Evolutionary conservation across 2,888 invertebrate species (phyloP), one percentile per base, ranked within the genome.

Genomic region (Athalia cordata): DNA sequence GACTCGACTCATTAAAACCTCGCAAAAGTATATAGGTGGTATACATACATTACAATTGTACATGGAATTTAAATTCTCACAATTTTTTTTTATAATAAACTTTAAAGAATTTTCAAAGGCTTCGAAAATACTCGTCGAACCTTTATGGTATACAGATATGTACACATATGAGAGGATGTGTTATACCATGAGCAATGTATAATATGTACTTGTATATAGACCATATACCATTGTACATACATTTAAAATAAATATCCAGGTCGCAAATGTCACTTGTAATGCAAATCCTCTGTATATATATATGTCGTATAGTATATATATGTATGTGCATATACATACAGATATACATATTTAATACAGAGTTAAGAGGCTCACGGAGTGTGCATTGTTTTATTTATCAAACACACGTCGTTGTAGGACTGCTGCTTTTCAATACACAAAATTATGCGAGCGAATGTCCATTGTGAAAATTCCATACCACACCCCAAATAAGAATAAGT

Each of bases 31-130:
- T 29, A 29, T 7, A 11, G 52, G 52, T 11, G 3, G 29, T 29
- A 29, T 29, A 29, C 29, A 29, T 29, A 29, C 2, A 29, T 29
- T 29, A 29, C 2, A 29, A 29, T 29, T 29, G 29, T 29, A 29
- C 29, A 29, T 29, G 29, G 29, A 29, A 29, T 29, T 29, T 29
- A 29, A 29, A 29, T 29, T 29, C 29, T 29, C 29, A 29, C 29
- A 29, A 29, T 29, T 29, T 29, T 29, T 29, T 29, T 29, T 29
- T 29, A 29, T 29, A 29, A 29, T 29, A 80, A 79, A 79, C 75
- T 47, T 85, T 85, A 83, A 84, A 84, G 81, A 84, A 86, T 87
- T 86, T 84, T 83, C 83, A 81, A 84, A 70, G 70, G 59, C 52
- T 68, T 68, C 50, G 52, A 52, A 47, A 29, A 29, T 29, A 29